phyloP scores from a whole-genome alignment of 2,797 vertebrate genomes.

The Danio jaintianensis region DNA sequence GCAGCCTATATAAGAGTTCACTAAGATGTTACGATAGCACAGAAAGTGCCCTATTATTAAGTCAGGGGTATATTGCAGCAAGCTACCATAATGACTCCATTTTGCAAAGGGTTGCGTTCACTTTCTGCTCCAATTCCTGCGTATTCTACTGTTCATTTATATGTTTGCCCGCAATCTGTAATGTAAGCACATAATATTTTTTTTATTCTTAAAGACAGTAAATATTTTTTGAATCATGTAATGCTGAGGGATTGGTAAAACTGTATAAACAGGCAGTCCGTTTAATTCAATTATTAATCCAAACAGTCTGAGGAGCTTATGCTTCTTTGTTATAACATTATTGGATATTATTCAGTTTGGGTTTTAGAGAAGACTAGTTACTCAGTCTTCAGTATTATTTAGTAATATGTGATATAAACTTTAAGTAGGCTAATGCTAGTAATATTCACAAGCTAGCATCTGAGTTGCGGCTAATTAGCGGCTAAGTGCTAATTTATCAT shows the following conservation, averaged over 20 bases:
- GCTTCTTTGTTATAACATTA: neutral
- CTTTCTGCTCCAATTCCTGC: constrained; percentile 73
- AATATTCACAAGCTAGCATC: too few relatives aligned
- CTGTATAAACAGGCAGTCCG: too few relatives aligned
- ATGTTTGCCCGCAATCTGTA: constrained; percentile 26
- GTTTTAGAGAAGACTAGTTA: neutral
- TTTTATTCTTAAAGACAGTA: neutral
- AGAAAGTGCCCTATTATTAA: constrained; percentile 35
- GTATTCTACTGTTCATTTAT: constrained; percentile 48
- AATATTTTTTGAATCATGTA: neutral
- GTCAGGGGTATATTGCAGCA: constrained; percentile 24
- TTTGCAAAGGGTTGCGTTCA: constrained; percentile 43
- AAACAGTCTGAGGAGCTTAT: neutral
- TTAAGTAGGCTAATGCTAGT: too few relatives aligned
- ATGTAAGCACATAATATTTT: constrained; percentile 7
- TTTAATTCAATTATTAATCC: neutral
- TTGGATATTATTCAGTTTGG: neutral
- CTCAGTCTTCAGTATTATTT: neutral
- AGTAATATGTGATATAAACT: too few relatives aligned
- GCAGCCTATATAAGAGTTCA: constrained; percentile 30
- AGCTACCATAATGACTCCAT: constrained; percentile 9
- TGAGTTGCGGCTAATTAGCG: too few relatives aligned
- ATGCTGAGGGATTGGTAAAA: neutral
- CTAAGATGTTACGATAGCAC: neutral
- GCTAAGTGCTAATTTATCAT: too few relatives aligned